Percentiles rank a stretch among this genome's conserved stretches.
These are phyloP conservation scores for Zoroaster sp. DNA, from an alignment of 53 echinoderm and acorn worm species.

Conservation along the genomic window DNA sequence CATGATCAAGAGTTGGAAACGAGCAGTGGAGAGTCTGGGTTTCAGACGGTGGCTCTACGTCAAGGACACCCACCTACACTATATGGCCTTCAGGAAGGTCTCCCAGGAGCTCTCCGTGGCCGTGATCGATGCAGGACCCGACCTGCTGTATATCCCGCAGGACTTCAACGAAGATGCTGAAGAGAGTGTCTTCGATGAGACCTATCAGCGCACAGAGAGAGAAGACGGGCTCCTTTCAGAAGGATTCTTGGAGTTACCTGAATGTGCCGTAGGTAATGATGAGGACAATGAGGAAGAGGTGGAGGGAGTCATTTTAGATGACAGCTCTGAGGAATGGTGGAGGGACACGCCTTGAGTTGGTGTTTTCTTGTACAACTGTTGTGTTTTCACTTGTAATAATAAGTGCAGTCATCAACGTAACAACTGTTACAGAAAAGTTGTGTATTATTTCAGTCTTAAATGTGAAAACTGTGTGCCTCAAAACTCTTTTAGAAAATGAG, in stretches of 20 bases:
- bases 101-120: constrained; percentile 55
- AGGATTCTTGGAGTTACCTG: constrained; percentile 74
- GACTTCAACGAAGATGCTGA: constrained; percentile 95
- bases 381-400: no score
- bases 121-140: constrained; percentile 70
- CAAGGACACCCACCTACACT: constrained; percentile 93
- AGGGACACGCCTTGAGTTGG: constrained; percentile 12
- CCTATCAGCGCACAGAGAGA: constrained; percentile 35
- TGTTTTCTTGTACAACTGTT: no score
- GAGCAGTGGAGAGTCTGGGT: constrained; percentile 87
- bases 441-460: no score
- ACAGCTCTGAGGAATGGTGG: constrained; percentile 54
- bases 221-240: constrained; percentile 65
- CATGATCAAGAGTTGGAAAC: constrained; percentile 95
- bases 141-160: constrained; percentile 96
- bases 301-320: constrained; percentile 6
- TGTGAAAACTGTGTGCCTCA: no score
- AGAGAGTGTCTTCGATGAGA: constrained; percentile 81
- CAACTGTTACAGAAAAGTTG: no score
- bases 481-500: no score
- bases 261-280: neutral
- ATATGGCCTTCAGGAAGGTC: constrained; percentile 95
- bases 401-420: no score
- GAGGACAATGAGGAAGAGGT: constrained; percentile 9
- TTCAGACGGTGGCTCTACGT: constrained; percentile 89